Percentiles rank a stretch among this genome's conserved stretches.
These are phyloP conservation scores for Synchiropus splendidus DNA, from an alignment of 2,113 vertebrate species.

Conservation along the genomic window DNA sequence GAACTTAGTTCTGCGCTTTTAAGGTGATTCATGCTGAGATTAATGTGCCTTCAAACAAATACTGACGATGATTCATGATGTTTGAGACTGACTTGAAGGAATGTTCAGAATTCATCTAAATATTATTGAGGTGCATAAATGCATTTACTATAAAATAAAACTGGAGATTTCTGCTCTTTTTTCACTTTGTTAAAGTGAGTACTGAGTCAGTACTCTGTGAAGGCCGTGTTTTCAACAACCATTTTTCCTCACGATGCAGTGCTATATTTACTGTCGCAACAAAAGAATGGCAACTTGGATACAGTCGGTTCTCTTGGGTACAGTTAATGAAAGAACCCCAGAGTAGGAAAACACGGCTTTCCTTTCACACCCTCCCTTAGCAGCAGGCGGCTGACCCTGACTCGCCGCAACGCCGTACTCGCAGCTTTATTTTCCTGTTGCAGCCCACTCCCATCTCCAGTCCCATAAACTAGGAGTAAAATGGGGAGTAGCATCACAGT, in stretches of 20 bases:
- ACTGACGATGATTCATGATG: no score
- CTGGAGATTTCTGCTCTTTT: no score
- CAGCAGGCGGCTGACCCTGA: constrained; percentile 30
- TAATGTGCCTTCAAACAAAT: no score
- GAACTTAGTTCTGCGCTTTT: neutral
- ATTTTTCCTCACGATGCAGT: constrained; percentile 19
- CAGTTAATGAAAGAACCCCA: constrained; percentile 32
- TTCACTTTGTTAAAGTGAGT: constrained; percentile 1
- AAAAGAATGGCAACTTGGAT: constrained; percentile 42
- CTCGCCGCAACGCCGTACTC: constrained; percentile 13
- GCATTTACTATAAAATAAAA: no score
- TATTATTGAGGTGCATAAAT: no score
- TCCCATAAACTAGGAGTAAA: constrained; percentile 47
- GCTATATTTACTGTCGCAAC: constrained; percentile 10
- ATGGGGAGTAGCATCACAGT: constrained; percentile 25
- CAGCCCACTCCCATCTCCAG: constrained; percentile 14
- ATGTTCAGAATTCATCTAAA: no score
- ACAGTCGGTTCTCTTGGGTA: constrained; percentile 23
- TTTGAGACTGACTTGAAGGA: no score
- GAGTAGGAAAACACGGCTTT: constrained; percentile 36
- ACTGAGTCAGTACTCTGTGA: constrained; percentile 22
- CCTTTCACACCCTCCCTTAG: constrained; percentile 39
- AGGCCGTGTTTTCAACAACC: constrained; percentile 36
- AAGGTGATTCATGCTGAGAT: no score
- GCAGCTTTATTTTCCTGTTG: constrained; percentile 38